Evolutionary conservation across 2,113 vertebrate genomes (phyloP).

Genomic region (Felis catus): F.catus_Fca126_mat1.0 CM031419.1:117821001-117821500

Average conservation of each 20-base stretch:
- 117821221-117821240: background rate
- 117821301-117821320: background rate
- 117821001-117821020: accelerated
- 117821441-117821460: background rate
- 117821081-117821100: background rate
- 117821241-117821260: too few species aligned
- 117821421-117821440: background rate
- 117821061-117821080: background rate
- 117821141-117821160: too few species aligned
- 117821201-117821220: background rate
- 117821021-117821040: background rate
- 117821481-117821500: background rate
- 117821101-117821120: background rate
- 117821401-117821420: background rate
- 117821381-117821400: background rate
- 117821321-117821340: background rate
- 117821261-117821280: background rate
- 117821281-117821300: accelerated
- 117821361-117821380: background rate
- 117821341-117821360: background rate
- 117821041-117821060: background rate
- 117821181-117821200: background rate
- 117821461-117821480: background rate
- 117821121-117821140: accelerated
- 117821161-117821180: background rate